Base-by-base conservation (phyloP, 1,140 invertebrate genomes). In the Nasonia giraulti region DNA sequence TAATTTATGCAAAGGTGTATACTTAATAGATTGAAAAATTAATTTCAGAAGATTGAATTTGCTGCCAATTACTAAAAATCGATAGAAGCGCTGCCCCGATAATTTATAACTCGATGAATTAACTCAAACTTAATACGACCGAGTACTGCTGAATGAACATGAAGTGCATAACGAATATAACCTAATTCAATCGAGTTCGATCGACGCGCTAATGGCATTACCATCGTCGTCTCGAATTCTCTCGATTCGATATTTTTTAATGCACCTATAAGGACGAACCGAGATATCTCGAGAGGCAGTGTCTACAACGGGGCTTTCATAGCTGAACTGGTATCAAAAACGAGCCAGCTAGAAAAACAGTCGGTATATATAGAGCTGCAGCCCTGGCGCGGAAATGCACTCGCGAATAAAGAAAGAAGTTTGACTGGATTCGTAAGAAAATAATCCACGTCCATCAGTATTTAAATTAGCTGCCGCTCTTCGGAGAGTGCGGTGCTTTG, bases 371-470 rank as follows among this genome's bases (percentile, higher is more conserved):
- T 69, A 69, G 27, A 27, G 27, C 27, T 27, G 8, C 17, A 31
- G 69, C 27, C 1, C 69, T 4, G n/a, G 5, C 27, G 8, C 69
- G 69, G 69, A 33, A 37, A 14, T 73, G 27, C 17, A 73, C 10
- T 73, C 69, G 31, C 14, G 33, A 37, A 75, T 37, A 44, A 55
- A 50, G 62, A 33, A 71, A 33, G 31, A 77, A 76, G 75, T 62
- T 62, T 33, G 68, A 71, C 23, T 71, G 47, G 14, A 17, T 10
- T 44, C 27, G 20, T 33, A 69, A 69, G 82, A 84, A 79, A 79
- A 84, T 71, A 84, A 84, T 84, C 66, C 44, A 74, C 76, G 76
- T 74, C 31, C 23, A 73, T 79, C 66, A 79, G 76, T 79, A 73
- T 79, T 79, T 73, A 84, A 71, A 79, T 83, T 84, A 79, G 68